These are phyloP conservation scores for Eledona agricola DNA, from an alignment of 2,888 invertebrate genomes.

Conservation along the genomic window DNA sequence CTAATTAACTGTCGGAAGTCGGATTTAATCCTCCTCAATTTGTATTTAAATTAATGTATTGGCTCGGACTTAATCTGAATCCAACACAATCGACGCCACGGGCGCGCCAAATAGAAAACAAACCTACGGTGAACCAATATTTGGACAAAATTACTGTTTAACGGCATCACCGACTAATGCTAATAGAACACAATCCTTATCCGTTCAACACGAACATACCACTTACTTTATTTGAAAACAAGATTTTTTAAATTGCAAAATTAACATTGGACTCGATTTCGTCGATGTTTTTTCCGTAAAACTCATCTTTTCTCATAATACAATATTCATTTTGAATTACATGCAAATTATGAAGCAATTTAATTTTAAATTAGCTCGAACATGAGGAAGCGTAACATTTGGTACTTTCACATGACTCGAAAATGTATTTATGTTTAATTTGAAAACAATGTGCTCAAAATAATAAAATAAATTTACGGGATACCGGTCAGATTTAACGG, in stretches of 20 bases:
- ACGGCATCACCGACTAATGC: slow-evolving; percentile 9
- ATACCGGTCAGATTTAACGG: slow-evolving; percentile 1
- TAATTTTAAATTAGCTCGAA: slow-evolving; percentile 17
- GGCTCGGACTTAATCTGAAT: slow-evolving; percentile 3
- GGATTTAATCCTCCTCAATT: no score
- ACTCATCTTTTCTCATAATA: slow-evolving; percentile 4
- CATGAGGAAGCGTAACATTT: slow-evolving; percentile 17
- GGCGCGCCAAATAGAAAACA: slow-evolving; percentile 12
- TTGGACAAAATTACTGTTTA: slow-evolving; percentile 19
- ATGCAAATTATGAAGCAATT: slow-evolving; percentile 26
- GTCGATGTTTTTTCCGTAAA: background rate
- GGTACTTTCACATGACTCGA: slow-evolving; percentile 23
- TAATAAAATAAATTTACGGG: slow-evolving; percentile 14
- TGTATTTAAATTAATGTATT: no score
- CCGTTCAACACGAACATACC: background rate
- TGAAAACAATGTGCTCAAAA: slow-evolving; percentile 22
- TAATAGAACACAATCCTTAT: slow-evolving; percentile 3
- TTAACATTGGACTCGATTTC: no score
- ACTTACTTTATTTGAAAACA: background rate
- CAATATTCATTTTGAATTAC: slow-evolving; percentile 17
- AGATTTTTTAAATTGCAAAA: background rate
- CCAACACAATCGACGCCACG: slow-evolving; percentile 5
- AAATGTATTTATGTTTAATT: slow-evolving; percentile 25
- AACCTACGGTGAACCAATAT: slow-evolving; percentile 10
- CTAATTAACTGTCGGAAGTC: slow-evolving; percentile 24